These are phyloP conservation scores for Engystomops pustulosus DNA, from an alignment of 2,113 vertebrate species.

Conservation along the genomic window DNA sequence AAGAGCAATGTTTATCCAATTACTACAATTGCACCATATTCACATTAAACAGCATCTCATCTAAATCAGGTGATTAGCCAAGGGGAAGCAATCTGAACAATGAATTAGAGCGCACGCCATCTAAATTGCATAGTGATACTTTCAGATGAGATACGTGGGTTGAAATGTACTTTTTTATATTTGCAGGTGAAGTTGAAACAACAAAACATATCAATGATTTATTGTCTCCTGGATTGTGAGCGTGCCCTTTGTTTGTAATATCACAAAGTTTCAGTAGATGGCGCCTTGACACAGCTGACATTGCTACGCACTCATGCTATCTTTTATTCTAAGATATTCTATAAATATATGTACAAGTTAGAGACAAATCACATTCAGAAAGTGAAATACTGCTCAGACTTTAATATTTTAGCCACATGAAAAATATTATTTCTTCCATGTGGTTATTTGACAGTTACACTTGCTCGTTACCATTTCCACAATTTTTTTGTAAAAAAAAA, in stretches of 20 bases:
- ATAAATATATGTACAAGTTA: slow-evolving; percentile 7
- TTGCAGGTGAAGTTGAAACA: slow-evolving; percentile 32
- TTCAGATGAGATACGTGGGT: slow-evolving; percentile 38
- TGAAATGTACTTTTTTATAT: slow-evolving; percentile 46
- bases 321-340: slow-evolving; percentile 33
- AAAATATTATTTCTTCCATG: neutral
- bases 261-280: slow-evolving; percentile 42
- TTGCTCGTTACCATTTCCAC: neutral
- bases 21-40: slow-evolving; percentile 50
- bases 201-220: slow-evolving; percentile 51
- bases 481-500: neutral
- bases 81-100: slow-evolving; percentile 55
- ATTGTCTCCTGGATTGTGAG: slow-evolving; percentile 16
- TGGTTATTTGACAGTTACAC: neutral
- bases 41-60: slow-evolving; percentile 49
- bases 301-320: neutral
- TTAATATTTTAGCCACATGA: neutral
- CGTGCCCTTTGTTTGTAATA: neutral
- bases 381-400: neutral
- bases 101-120: slow-evolving; percentile 35
- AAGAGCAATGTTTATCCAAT: slow-evolving; percentile 47
- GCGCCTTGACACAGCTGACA: slow-evolving; percentile 54
- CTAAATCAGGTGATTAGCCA: slow-evolving; percentile 56
- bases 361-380: slow-evolving; percentile 15
- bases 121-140: slow-evolving; percentile 36